phyloP scores from a whole-genome alignment of 2,888 invertebrate genomes.

The Seira sanloemensis region DNA sequence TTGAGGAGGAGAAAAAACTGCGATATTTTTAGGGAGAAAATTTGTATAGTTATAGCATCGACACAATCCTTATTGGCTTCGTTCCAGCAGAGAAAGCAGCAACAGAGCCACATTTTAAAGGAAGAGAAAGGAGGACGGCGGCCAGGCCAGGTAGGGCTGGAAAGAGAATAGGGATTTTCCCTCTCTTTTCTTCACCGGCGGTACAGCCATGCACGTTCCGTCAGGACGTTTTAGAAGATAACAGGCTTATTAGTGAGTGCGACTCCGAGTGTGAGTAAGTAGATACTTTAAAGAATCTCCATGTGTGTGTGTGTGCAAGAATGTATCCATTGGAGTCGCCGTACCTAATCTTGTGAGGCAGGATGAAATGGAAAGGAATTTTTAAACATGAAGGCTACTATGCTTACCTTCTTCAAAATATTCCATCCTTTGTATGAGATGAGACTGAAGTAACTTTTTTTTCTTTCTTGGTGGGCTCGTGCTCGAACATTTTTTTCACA shows the following conservation, averaged over 20 bases:
- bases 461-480: neutral
- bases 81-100: constrained; percentile 8
- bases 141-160: constrained; percentile 1
- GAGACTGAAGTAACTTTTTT: neutral
- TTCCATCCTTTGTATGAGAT: neutral
- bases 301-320: too few relatives aligned
- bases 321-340: neutral
- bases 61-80: constrained; percentile 12
- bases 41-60: too few relatives aligned
- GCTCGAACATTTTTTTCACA: neutral
- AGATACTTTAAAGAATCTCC: neutral
- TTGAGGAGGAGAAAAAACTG: too few relatives aligned
- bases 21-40: too few relatives aligned
- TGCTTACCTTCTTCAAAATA: neutral
- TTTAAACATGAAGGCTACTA: neutral
- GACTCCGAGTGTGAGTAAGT: neutral
- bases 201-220: neutral
- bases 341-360: neutral
- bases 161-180: neutral
- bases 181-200: too few relatives aligned
- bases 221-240: neutral
- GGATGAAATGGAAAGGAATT: neutral
- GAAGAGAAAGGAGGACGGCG: neutral
- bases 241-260: constrained; percentile 2
- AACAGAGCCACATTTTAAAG: neutral